Percentiles rank a stretch among this genome's conserved stretches.
Conservation (phyloP, 2,797 vertebrate genomes). For the Tenualosa ilisha region DNA sequence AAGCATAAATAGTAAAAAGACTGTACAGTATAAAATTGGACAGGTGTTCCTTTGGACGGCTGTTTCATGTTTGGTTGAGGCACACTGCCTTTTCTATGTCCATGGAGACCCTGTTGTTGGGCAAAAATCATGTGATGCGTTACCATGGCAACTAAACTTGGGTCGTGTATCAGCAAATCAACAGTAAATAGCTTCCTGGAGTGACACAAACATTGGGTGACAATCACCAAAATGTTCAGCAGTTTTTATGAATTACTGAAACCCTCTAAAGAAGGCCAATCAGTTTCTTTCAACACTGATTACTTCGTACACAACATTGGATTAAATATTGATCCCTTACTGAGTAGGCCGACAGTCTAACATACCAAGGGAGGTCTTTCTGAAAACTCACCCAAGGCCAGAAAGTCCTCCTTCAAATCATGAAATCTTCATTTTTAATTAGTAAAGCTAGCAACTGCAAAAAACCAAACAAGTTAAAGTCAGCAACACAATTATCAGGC, state of each 20-base stretch:
- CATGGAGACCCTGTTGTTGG: slow-evolving; percentile 16
- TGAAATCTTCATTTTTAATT: background rate
- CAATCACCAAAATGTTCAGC: background rate
- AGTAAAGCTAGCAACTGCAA: background rate
- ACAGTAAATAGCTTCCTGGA: background rate
- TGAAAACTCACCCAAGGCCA: slow-evolving; percentile 20
- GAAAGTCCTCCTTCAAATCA: background rate
- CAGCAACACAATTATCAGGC: background rate
- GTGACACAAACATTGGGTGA: slow-evolving; percentile 3
- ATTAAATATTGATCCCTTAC: background rate
- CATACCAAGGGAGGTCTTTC: background rate
- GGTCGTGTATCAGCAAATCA: slow-evolving; percentile 7
- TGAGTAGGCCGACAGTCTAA: background rate
- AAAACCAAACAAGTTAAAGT: background rate
- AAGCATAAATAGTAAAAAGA: slow-evolving; percentile 25
- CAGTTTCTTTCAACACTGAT: background rate
- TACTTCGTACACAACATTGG: background rate
- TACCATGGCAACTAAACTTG: slow-evolving; percentile 14
- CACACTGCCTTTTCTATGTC: slow-evolving; percentile 12
- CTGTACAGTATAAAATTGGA: slow-evolving; percentile 25
- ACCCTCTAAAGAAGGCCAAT: background rate
- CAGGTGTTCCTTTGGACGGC: slow-evolving; percentile 11
- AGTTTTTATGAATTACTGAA: background rate
- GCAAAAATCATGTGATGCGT: slow-evolving; percentile 9
- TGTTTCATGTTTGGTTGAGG: slow-evolving; percentile 15